These are phyloP conservation scores for Brachyistius frenatus DNA, from an alignment of 2,113 vertebrate species.

Conservation along the genomic window DNA sequence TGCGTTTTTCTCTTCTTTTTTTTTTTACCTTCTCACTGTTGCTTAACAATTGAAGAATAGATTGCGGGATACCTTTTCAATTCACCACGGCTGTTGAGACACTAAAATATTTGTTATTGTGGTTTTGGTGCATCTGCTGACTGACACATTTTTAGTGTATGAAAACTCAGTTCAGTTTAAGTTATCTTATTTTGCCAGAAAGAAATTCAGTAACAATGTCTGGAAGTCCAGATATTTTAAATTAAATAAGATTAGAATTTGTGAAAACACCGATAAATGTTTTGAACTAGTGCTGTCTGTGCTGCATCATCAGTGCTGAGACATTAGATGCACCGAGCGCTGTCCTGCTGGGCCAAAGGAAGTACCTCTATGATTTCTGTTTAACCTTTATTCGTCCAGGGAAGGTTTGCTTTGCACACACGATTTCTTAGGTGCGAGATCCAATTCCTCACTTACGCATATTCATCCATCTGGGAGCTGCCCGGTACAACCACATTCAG, in stretches of 20 bases:
- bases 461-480: constrained; percentile 22
- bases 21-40: neutral
- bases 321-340: neutral
- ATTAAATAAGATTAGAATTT: too few species aligned
- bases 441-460: neutral
- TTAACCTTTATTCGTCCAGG: constrained; percentile 19
- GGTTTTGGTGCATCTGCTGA: neutral
- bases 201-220: neutral
- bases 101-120: too few species aligned
- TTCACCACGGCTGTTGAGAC: neutral
- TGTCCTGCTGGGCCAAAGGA: too few species aligned
- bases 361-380: constrained; percentile 3
- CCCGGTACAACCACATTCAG: neutral
- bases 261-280: neutral
- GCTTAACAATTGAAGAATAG: neutral
- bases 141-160: neutral
- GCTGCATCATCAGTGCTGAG: neutral
- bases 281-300: neutral
- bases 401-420: neutral
- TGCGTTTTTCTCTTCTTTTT: neutral
- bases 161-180: neutral
- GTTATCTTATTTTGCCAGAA: neutral
- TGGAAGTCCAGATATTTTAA: too few species aligned
- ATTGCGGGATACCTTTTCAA: neutral
- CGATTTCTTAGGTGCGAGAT: neutral